Percentiles rank a stretch among this genome's conserved stretches.
phyloP scores from a whole-genome alignment of 35 echinoderm and acorn worm genomes.

The Heliocidaris tuberculata region DNA sequence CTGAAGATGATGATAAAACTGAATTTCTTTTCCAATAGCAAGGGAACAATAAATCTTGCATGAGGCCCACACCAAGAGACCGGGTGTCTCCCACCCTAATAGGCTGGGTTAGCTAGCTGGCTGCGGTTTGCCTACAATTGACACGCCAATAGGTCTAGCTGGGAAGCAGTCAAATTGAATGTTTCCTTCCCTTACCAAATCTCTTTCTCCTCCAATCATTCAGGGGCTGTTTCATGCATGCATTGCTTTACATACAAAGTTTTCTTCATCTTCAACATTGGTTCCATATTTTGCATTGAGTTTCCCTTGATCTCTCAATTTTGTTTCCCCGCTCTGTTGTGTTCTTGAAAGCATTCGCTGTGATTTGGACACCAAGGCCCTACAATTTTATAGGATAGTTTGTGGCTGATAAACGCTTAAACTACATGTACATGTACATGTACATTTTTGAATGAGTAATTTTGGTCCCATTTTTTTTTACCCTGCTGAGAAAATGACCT shows the following conservation, averaged over 20 bases:
- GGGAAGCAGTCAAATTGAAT: slow-evolving; percentile 46
- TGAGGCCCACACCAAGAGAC: not conserved
- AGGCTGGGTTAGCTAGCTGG: slow-evolving; percentile 16
- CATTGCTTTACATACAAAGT: not conserved
- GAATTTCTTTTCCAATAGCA: not conserved
- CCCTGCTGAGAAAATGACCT: too few relatives aligned
- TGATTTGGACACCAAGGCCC: too few relatives aligned
- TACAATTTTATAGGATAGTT: too few relatives aligned
- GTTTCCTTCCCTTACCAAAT: slow-evolving; percentile 37
- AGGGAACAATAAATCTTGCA: not conserved
- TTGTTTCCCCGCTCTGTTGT: too few relatives aligned
- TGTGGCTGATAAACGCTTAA: too few relatives aligned
- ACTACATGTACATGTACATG: too few relatives aligned
- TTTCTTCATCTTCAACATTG: too few relatives aligned
- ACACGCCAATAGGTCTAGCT: slow-evolving; percentile 52
- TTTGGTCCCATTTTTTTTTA: too few relatives aligned
- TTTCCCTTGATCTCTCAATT: too few relatives aligned
- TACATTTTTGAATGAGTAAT: too few relatives aligned
- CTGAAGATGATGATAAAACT: not conserved
- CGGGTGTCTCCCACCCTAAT: slow-evolving; percentile 4
- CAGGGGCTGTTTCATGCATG: not conserved
- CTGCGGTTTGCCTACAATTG: slow-evolving; percentile 44
- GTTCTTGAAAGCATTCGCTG: too few relatives aligned
- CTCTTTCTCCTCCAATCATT: not conserved
- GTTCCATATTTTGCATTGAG: too few relatives aligned